phyloP scores from a whole-genome alignment of 2,113 vertebrate genomes.

The Trochalopteron elliotii region DNA sequence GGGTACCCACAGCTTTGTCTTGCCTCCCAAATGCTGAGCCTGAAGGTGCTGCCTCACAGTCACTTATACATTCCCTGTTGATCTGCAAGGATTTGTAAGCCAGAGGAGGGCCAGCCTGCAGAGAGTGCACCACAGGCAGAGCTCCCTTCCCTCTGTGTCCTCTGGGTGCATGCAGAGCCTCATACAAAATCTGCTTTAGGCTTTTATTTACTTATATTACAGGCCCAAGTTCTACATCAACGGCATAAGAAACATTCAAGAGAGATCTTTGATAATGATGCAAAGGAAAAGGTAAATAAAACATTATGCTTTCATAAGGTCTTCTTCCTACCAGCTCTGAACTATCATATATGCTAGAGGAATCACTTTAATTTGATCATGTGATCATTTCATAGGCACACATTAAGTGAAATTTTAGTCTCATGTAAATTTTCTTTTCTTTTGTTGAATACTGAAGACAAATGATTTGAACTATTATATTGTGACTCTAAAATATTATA shows the following conservation, averaged over 20 bases:
- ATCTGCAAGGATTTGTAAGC: neutral
- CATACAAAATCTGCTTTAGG: neutral
- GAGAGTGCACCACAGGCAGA: rapidly evolving
- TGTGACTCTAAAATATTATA: neutral
- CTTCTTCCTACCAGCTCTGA: neutral
- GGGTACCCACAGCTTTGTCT: neutral
- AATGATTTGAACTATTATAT: neutral
- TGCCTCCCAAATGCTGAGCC: neutral
- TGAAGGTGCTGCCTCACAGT: neutral
- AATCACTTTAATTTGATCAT: neutral
- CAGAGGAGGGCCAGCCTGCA: neutral
- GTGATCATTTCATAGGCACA: neutral
- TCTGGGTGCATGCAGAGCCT: neutral
- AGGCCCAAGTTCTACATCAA: neutral
- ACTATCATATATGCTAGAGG: rapidly evolving
- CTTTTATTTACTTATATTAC: neutral
- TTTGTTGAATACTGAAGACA: neutral
- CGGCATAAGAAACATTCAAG: neutral
- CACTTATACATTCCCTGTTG: neutral
- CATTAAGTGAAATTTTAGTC: neutral
- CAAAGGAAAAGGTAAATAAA: neutral
- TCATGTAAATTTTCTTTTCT: neutral
- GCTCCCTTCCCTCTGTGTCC: rapidly evolving
- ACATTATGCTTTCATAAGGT: rapidly evolving
- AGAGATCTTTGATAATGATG: neutral